phyloP scores from a whole-genome alignment of 2,113 vertebrate species.

The Heterocephalus glaber region DNA sequence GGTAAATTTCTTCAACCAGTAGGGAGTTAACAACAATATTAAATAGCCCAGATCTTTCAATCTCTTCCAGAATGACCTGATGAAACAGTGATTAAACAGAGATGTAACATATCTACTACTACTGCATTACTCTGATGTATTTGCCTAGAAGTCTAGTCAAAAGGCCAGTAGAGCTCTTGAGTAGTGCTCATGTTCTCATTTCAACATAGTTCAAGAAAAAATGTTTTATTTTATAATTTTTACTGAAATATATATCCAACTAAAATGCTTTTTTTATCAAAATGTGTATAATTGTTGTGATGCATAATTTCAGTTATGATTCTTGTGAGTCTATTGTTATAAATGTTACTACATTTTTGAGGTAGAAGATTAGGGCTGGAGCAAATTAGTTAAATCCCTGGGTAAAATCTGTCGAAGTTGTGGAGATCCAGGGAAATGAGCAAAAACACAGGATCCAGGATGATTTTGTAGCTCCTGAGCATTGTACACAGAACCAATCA shows the following conservation, averaged over 20 bases:
- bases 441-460: not conserved
- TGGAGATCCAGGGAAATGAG: not conserved
- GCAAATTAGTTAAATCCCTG: not conserved
- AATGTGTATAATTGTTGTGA: not conserved
- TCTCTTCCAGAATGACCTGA: not conserved
- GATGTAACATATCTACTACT: not conserved
- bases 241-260: not conserved
- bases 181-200: not conserved
- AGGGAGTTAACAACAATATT: not conserved
- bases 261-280: not conserved
- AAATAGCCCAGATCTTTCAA: not conserved
- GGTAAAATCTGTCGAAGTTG: not conserved
- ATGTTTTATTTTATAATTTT: constrained; percentile 3
- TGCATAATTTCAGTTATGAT: not conserved
- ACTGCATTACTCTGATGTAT: not conserved
- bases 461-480: not conserved
- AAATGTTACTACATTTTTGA: not conserved
- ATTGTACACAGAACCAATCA: not conserved
- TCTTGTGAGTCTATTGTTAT: not conserved
- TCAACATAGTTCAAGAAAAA: not conserved
- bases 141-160: not conserved
- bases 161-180: not conserved
- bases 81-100: not conserved
- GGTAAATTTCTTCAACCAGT: not conserved
- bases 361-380: not conserved